Base-by-base conservation (phyloP, 2,888 invertebrate species). In the Lottia scabra region DNA sequence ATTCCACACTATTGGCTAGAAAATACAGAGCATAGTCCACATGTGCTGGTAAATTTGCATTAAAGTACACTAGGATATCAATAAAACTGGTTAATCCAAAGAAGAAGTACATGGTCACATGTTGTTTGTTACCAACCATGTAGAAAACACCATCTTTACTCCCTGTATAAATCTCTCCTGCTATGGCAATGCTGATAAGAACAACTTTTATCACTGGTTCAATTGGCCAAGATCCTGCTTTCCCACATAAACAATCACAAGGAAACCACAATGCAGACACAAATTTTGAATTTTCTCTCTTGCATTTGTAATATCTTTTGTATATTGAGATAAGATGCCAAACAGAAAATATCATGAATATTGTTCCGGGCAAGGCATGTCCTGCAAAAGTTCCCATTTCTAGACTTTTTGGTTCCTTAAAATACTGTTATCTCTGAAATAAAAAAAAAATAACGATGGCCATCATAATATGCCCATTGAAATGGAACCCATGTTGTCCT, bases 71-170 rank as follows among this genome's bases (percentile, higher is more conserved):
- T 6, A 90, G 78, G 5, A 91, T 76, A 73, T 91, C 91, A 13
- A 90, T 74, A 0, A 89, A 80, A 6, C 90, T 91, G 65, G 87
- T 86, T 43, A 91, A 73, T 16, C 89, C 90, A 80, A 91, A 91
- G 82, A 90, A 90, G 83, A 90, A 89, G 81, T 90, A 91, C 91
- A 91, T 91, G 38, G 91, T 91, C 65, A 90, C 89, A 81, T 91
- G 91, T 77, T 91, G 91, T n/a, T 87, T 90, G 82, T 91, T 91
- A 16, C 88, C 88, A 43, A 88, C 78, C 71, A 85, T 79, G 15
- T 83, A 81, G 81, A 90, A 90, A 48, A 81, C 88, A 62, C 86
- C 81, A 89, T 90, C 23, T 85, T 86, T 80, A 79, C 77, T 77
- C 62, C 81, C 84, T 15, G 82, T 81, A 48, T 77, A 78, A 6